These are phyloP conservation scores for Hylyphantes graminicola DNA, from an alignment of 1,140 invertebrate species.

Conservation along the genomic window DNA sequence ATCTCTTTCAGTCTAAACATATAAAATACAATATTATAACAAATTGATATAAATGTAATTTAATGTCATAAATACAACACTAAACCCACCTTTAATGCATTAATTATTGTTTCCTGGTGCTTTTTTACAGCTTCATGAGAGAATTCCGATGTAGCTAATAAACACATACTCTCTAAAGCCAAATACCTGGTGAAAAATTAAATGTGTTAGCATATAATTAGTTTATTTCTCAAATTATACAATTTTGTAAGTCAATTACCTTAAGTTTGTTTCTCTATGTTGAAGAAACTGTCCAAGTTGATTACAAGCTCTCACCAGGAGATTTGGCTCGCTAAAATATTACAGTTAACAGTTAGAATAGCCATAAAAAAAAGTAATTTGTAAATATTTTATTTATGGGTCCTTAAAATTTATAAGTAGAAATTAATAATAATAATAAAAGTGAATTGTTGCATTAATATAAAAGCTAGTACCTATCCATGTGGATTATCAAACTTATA, in stretches of 20 bases:
- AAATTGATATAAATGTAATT: not conserved
- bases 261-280: constrained; percentile 97
- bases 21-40: not conserved
- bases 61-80: too few relatives aligned
- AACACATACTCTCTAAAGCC: constrained; percentile 99
- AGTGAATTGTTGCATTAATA: not conserved
- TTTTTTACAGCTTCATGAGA: constrained; percentile 99
- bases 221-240: not conserved
- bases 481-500: constrained; percentile 99
- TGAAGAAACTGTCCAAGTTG: constrained; percentile 98
- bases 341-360: not conserved
- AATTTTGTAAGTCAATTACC: constrained; percentile 68
- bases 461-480: constrained; percentile 77
- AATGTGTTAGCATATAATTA: constrained; percentile 24
- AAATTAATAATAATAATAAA: too few relatives aligned
- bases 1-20: constrained; percentile 91
- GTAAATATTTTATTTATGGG: too few relatives aligned
- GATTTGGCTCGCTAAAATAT: constrained; percentile 81
- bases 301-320: constrained; percentile 97
- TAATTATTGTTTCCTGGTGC: constrained; percentile 99
- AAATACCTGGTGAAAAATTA: constrained; percentile 76
- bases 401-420: not conserved
- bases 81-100: constrained; percentile 88
- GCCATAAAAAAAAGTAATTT: not conserved
- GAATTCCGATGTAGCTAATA: constrained; percentile 98